Evolutionary conservation across 2,888 invertebrate species (phyloP).

Genomic region (Aethes cnicana): DNA sequence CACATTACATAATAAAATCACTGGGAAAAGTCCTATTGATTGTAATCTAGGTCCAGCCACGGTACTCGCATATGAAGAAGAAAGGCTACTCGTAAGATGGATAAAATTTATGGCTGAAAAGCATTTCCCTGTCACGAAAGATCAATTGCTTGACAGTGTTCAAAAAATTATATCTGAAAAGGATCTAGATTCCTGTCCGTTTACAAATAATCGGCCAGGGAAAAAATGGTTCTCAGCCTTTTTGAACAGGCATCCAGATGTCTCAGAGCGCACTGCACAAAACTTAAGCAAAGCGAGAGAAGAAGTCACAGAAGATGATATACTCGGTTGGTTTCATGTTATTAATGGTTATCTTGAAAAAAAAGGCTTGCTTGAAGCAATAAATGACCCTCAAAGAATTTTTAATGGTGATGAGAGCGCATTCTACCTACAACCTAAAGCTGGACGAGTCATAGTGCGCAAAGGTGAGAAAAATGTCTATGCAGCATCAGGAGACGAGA

Average conservation of each 20-base stretch:
- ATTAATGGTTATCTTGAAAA: constrained; percentile 35
- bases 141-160: constrained; percentile 30
- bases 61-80: constrained; percentile 1
- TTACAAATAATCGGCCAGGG: constrained; percentile 41
- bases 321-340: constrained; percentile 40
- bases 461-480: constrained; percentile 42
- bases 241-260: constrained; percentile 37
- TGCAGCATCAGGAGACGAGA: constrained; percentile 36
- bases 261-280: constrained; percentile 38
- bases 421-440: constrained; percentile 40
- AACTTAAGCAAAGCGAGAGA: constrained; percentile 36
- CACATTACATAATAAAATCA: too few species aligned
- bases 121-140: constrained; percentile 7
- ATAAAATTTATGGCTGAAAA: background rate
- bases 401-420: constrained; percentile 44
- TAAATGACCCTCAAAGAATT: constrained; percentile 38
- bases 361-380: constrained; percentile 17
- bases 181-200: constrained; percentile 25
- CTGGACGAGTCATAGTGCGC: constrained; percentile 39
- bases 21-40: too few species aligned
- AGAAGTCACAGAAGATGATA: constrained; percentile 37
- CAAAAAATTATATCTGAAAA: constrained; percentile 30
- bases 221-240: constrained; percentile 42
- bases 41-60: constrained; percentile 1
- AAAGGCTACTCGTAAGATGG: background rate